Evolutionary conservation across 2,797 vertebrate genomes (phyloP).

Genomic region (Acrossocheilus fasciatus): DNA sequence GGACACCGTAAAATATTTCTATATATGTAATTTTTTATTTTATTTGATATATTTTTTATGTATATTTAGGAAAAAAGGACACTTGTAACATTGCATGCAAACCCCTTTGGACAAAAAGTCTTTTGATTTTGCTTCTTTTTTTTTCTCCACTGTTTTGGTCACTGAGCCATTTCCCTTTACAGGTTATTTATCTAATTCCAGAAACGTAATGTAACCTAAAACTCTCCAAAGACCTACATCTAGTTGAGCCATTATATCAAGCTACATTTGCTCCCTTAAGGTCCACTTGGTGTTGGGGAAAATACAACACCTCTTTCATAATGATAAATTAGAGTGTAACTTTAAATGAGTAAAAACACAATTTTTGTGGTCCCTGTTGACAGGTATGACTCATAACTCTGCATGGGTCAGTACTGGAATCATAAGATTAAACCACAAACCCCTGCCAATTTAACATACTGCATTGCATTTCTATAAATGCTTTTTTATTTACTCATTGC

Average conservation of each 20-base stretch:
- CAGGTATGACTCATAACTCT: not conserved
- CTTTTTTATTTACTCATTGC: not conserved
- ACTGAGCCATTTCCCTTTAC: constrained; percentile 42
- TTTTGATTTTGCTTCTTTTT: not conserved
- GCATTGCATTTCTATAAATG: not conserved
- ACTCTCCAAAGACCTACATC: constrained; percentile 45
- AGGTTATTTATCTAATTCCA: constrained; percentile 46
- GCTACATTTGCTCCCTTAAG: constrained; percentile 40
- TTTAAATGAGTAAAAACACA: not conserved
- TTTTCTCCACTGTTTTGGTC: constrained; percentile 31
- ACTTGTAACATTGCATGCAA: not conserved
- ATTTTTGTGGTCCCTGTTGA: not conserved
- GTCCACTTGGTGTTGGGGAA: not conserved
- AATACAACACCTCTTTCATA: not conserved
- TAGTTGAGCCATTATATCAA: constrained; percentile 39
- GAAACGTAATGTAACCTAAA: constrained; percentile 48
- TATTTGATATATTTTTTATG: too few relatives aligned
- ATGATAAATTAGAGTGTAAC: constrained; percentile 10
- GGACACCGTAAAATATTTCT: too few relatives aligned
- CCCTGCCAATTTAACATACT: not conserved
- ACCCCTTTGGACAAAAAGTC: not conserved
- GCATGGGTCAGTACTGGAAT: not conserved
- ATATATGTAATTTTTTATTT: not conserved
- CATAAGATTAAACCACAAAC: not conserved
- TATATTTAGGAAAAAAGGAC: not conserved